These are phyloP conservation scores for Perizoma flavofasciatum DNA, from an alignment of 2,888 invertebrate species.

Conservation along the genomic window DNA sequence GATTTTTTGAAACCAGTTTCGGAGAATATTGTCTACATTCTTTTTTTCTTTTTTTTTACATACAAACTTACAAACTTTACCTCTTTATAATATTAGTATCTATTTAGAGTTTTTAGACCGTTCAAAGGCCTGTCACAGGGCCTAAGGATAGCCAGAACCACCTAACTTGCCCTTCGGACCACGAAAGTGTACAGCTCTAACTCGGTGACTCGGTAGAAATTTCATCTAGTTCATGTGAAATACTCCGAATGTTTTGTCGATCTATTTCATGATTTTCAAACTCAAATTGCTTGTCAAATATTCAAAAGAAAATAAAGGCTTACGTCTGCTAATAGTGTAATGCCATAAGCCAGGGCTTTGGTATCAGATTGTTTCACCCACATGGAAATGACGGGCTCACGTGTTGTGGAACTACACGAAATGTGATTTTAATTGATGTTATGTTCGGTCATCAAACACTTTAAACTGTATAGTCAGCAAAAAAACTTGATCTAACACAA, in stretches of 20 bases:
- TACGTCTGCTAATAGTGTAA: conserved; percentile 23
- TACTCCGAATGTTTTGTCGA: background rate
- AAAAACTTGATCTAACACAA: too few species aligned
- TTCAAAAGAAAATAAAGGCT: conserved; percentile 21
- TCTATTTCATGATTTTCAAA: background rate
- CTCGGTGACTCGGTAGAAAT: too few species aligned
- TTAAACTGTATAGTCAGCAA: conserved; percentile 54
- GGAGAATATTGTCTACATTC: too few species aligned
- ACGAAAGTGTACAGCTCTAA: too few species aligned
- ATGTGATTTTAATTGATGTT: conserved; percentile 82
- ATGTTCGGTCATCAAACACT: conserved; percentile 59
- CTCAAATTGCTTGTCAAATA: conserved; percentile 15
- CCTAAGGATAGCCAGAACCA: too few species aligned
- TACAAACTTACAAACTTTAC: too few species aligned
- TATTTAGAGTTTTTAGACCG: too few species aligned
- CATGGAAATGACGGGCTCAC: conserved; percentile 66
- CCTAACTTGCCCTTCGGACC: too few species aligned
- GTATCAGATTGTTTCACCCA: conserved; percentile 52
- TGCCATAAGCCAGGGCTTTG: conserved; percentile 30
- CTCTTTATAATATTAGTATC: too few species aligned
- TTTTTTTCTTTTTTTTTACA: too few species aligned
- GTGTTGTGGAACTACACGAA: conserved; percentile 65
- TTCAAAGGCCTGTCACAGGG: too few species aligned
- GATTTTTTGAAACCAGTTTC: too few species aligned
- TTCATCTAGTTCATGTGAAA: background rate